These are phyloP conservation scores for Troides helena DNA, from an alignment of 2,888 invertebrate genomes.

Conservation along the genomic window DNA sequence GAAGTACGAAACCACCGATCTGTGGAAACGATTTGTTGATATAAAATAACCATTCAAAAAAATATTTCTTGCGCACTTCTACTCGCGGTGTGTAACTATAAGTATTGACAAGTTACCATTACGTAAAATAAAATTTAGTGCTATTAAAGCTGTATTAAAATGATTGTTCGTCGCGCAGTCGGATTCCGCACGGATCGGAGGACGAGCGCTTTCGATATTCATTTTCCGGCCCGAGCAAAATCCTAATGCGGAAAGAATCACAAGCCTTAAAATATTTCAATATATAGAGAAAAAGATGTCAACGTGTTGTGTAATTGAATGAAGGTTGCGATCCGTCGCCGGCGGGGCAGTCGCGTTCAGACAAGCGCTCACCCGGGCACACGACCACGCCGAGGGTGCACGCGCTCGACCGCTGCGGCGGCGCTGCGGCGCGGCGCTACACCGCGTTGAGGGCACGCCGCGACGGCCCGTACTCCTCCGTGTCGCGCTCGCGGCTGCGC, in stretches of 20 bases:
- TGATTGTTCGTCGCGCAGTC: not conserved
- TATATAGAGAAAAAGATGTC: slow-evolving; percentile 24
- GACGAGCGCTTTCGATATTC: not conserved
- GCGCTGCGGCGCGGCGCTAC: slow-evolving; percentile 64
- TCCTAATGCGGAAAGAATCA: slow-evolving; percentile 9
- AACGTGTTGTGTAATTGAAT: slow-evolving; percentile 21
- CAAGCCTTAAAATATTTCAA: slow-evolving; percentile 20
- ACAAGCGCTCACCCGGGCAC: slow-evolving; percentile 5
- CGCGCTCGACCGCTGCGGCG: too few species aligned
- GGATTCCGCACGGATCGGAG: too few species aligned
- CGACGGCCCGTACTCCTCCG: slow-evolving; percentile 82
- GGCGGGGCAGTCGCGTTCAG: slow-evolving; percentile 29
- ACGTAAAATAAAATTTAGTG: slow-evolving; percentile 25
- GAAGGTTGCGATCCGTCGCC: slow-evolving; percentile 13
- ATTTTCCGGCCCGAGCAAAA: not conserved
- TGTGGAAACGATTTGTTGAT: slow-evolving; percentile 1
- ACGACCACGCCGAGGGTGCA: too few species aligned
- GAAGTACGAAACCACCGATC: slow-evolving; percentile 16
- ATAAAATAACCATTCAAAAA: slow-evolving; percentile 17
- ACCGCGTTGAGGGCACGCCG: slow-evolving; percentile 87
- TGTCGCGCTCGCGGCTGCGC: slow-evolving; percentile 65
- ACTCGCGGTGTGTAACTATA: slow-evolving; percentile 21
- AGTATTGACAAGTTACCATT: slow-evolving; percentile 14
- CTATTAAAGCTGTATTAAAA: slow-evolving; percentile 27
- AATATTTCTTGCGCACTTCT: slow-evolving; percentile 19